Base-by-base conservation (phyloP, 2,888 invertebrate species). In the Caenorhabditis sp. region DNA sequence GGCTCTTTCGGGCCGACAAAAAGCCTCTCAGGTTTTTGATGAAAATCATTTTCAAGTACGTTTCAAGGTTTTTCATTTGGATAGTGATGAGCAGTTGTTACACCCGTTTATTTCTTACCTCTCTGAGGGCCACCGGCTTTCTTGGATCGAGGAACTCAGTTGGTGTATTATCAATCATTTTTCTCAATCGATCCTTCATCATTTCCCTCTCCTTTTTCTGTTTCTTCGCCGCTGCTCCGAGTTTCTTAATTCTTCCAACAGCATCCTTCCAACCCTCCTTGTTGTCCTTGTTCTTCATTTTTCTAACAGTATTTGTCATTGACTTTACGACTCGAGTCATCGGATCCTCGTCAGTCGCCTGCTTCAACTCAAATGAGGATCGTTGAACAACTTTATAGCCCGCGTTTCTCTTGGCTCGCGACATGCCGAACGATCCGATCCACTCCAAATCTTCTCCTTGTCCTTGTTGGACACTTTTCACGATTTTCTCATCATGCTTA, bases 141-240 rank as follows among this genome's bases (percentile, higher is more conserved):
- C 82, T 52, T 53, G 80, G 80, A 67, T 82, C 82, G 8, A 72
- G 53, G 53, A 81, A 77, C 23, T 80, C 76, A 12, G 74, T 62
- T n/a, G 82, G 82, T 38, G 80, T 81, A 26, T 81, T 81, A 53
- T 80, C 75, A 65, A 82, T 82, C 78, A 81, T 78, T 31, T 75
- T 63, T 20, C 66, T 70, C 38, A 81, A 65, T 59, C 74, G 68
- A 53, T 75, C 70, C 59, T 80, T 77, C 77, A 80, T 67, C 12
- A 64, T 54, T 26, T 75, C 71, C 2, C 77, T 63, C 17, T 69
- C 64, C 58, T 74, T 76, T 59, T 80, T 77, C 59, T 75, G 77
- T 49, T 68, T 57, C 49, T 77, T 80, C 0, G 80, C 82, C 53
- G 63, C 57, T 38, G 77, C 77, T 57, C 77, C 78, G 12, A 78